Percentiles rank a stretch among this genome's conserved stretches.
Evolutionary conservation across 2,113 vertebrate genomes (phyloP).

Genomic region (Heterochromis multidens): DNA sequence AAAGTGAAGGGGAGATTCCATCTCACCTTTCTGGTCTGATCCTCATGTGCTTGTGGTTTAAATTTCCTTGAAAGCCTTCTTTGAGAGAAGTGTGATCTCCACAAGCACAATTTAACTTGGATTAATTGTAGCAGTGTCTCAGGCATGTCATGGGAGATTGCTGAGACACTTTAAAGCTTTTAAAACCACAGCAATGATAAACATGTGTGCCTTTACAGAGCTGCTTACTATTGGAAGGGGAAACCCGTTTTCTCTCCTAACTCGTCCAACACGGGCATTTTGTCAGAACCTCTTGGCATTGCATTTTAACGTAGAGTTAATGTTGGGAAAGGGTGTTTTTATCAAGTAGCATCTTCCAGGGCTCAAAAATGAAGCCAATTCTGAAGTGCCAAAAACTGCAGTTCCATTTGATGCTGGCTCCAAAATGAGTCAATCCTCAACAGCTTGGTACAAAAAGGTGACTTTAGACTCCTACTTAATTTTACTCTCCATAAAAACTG

Average conservation of each 20-base stretch:
- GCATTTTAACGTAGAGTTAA: neutral
- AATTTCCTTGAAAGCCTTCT: slow-evolving; percentile 34
- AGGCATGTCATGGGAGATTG: neutral
- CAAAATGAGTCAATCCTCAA: neutral
- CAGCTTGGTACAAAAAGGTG: neutral
- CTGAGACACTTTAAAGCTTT: slow-evolving; percentile 9
- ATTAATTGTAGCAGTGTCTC: slow-evolving; percentile 28
- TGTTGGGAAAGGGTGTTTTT: neutral
- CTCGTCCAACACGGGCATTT: neutral
- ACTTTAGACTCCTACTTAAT: neutral
- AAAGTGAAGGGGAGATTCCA: slow-evolving; percentile 22
- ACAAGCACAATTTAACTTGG: slow-evolving; percentile 25
- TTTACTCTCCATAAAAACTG: too few species aligned
- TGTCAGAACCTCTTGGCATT: neutral
- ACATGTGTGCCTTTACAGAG: neutral
- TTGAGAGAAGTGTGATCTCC: slow-evolving; percentile 4
- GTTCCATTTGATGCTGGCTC: neutral
- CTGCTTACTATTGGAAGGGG: neutral
- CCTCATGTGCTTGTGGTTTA: neutral
- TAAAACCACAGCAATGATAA: slow-evolving; percentile 1
- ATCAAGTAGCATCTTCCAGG: neutral
- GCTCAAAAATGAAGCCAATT: neutral
- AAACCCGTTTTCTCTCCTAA: neutral
- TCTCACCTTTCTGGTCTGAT: slow-evolving; percentile 33
- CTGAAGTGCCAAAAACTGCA: neutral